These are phyloP conservation scores for Dolichotis patagonum DNA, from an alignment of 2,113 vertebrate species.

Conservation along the genomic window DNA sequence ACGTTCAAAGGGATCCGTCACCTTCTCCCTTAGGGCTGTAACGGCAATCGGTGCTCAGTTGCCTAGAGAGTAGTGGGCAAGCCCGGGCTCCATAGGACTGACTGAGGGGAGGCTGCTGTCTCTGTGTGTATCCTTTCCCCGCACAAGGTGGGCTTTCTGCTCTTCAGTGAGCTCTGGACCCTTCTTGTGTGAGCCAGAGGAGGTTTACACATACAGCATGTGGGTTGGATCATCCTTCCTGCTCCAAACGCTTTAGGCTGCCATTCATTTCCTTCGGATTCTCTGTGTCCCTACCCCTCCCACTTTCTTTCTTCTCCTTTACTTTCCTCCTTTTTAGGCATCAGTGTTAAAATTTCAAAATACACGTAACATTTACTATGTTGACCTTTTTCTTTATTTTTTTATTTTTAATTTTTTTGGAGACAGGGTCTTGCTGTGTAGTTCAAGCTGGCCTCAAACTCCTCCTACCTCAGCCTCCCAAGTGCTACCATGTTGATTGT, in stretches of 20 bases:
- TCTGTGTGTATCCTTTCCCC: fast-evolving
- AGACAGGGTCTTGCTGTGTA: not conserved
- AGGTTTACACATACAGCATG: fast-evolving
- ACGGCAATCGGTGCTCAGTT: not conserved
- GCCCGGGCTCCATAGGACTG: not conserved
- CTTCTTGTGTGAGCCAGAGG: not conserved
- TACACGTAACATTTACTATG: not conserved
- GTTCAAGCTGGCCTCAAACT: not conserved
- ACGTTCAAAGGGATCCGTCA: fast-evolving
- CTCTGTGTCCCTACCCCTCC: not conserved
- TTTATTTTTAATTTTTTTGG: not conserved
- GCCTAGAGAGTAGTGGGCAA: too few species aligned
- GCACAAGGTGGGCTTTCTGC: not conserved
- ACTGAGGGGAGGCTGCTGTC: not conserved
- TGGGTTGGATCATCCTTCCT: not conserved
- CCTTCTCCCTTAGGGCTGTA: not conserved
- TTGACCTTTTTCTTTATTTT: not conserved
- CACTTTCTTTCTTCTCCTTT: fast-evolving
- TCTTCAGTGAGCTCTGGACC: fast-evolving
- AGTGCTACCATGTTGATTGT: not conserved
- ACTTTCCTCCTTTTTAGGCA: not conserved
- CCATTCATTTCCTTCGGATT: not conserved
- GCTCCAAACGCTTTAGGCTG: not conserved
- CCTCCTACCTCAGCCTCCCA: not conserved
- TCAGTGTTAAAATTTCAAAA: not conserved